Percentiles rank a stretch among this genome's conserved stretches.
Conservation (phyloP, 2,888 invertebrate genomes). For the Gordius sp. region DNA sequence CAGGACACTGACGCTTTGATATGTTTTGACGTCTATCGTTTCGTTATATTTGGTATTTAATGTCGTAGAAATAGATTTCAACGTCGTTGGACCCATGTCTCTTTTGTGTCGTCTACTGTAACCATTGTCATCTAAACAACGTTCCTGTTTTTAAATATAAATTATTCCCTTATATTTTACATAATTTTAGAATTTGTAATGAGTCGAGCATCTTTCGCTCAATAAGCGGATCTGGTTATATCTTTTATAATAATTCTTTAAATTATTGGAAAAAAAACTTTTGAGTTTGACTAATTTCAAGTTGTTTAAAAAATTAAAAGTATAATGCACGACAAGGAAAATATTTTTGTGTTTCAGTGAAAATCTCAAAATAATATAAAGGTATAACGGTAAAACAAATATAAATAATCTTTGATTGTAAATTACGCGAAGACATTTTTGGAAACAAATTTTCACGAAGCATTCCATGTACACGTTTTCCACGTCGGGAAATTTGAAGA, state of each 20-base stretch:
- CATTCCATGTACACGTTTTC: slow-evolving; percentile 16
- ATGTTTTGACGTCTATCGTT: neutral
- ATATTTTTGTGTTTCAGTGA: no score
- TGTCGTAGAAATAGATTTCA: neutral
- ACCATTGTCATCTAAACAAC: neutral
- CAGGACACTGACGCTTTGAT: slow-evolving; percentile 8
- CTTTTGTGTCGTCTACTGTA: neutral
- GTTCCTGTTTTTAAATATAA: neutral
- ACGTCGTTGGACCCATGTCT: neutral
- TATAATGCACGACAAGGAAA: no score
- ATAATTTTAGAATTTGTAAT: no score
- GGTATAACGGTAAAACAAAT: no score
- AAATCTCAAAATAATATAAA: no score
- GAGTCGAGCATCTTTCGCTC: no score
- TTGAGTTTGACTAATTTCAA: no score
- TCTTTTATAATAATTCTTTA: no score
- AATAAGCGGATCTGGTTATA: no score
- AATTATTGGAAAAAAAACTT: no score
- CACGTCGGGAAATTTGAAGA: slow-evolving; percentile 13
- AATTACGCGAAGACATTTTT: slow-evolving; percentile 2
- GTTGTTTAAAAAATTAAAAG: no score
- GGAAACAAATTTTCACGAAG: neutral
- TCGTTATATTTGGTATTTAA: neutral
- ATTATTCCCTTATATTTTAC: neutral
- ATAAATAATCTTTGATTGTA: no score